Evolutionary conservation across 2,888 invertebrate species (phyloP).

Genomic region (Minunthozetes semirufus): DNA sequence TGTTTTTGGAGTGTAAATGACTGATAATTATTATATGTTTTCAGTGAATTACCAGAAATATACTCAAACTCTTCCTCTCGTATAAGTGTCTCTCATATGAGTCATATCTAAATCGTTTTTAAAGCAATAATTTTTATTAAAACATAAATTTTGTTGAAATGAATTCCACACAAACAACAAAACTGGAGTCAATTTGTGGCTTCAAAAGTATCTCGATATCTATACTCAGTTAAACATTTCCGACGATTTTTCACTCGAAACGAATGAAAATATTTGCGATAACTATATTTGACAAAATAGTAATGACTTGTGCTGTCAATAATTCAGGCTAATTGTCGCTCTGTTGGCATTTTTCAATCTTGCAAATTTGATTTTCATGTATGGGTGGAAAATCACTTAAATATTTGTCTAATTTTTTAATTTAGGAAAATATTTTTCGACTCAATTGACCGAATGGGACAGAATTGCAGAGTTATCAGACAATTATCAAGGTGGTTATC

Average conservation of each 20-base stretch:
- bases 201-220: too few species aligned
- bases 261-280: too few species aligned
- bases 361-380: background rate
- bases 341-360: constrained; percentile 2
- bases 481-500: too few species aligned
- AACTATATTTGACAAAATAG: background rate
- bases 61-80: background rate
- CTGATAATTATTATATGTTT: background rate
- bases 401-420: too few species aligned
- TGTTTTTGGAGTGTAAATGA: background rate
- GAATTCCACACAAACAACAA: background rate
- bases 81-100: too few species aligned
- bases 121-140: constrained; percentile 12
- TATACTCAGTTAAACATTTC: too few species aligned
- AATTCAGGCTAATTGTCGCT: background rate
- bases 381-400: too few species aligned
- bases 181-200: background rate
- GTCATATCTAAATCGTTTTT: background rate
- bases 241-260: too few species aligned
- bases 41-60: background rate
- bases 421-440: too few species aligned
- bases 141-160: background rate
- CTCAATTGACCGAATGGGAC: too few species aligned
- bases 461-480: too few species aligned
- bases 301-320: background rate